Percentiles rank a stretch among this genome's conserved stretches.
phyloP scores from a whole-genome alignment of 2,113 vertebrate species.

The Elephas maximus region DNA sequence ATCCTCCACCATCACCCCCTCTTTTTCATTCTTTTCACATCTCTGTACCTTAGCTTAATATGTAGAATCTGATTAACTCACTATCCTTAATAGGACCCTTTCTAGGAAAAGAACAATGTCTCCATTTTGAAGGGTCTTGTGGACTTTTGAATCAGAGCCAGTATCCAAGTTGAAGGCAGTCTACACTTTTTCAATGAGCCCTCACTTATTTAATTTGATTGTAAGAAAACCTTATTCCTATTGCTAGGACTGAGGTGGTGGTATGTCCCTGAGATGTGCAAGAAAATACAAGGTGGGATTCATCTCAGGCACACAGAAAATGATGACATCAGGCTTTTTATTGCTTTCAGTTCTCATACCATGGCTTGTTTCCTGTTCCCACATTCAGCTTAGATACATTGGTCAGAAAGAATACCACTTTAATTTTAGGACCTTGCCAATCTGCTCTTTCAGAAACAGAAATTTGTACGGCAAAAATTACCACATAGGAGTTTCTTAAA shows the following conservation, averaged over 20 bases:
- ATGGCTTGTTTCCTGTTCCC: neutral
- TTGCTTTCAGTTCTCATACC: neutral
- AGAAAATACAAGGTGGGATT: neutral
- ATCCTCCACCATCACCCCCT: neutral
- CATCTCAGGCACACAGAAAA: neutral
- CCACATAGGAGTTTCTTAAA: slow-evolving; percentile 60
- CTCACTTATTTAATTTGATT: neutral
- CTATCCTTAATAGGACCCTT: neutral
- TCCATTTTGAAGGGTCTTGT: neutral
- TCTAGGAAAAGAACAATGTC: neutral
- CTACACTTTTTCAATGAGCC: neutral
- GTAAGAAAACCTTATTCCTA: neutral
- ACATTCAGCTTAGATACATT: neutral
- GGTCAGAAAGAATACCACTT: slow-evolving; percentile 7
- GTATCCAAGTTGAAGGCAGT: neutral
- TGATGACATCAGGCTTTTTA: neutral
- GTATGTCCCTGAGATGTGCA: accelerated
- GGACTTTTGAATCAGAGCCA: neutral
- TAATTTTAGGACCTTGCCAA: slow-evolving; percentile 57
- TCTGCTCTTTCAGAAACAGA: slow-evolving; percentile 58
- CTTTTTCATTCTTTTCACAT: neutral
- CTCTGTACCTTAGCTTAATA: neutral
- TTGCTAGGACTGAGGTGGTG: neutral
- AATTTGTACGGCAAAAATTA: slow-evolving; percentile 71
- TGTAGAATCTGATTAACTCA: neutral